Evolutionary conservation across 2,113 vertebrate species (phyloP).

Genomic region (Tachuris rubrigastra): DNA sequence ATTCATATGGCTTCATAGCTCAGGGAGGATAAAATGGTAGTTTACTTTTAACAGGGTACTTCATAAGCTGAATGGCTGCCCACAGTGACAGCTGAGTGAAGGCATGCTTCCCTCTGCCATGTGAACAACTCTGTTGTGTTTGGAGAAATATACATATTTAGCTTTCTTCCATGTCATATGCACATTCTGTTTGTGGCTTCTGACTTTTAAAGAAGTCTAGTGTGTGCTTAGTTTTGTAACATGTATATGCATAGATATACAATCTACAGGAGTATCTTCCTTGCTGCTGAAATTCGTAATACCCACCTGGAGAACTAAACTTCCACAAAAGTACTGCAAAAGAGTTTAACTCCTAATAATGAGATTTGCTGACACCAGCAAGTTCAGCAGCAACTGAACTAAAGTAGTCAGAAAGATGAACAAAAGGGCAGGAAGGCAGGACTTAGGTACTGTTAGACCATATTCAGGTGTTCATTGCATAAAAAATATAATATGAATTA

Average conservation of each 20-base stretch:
- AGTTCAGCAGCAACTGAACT: neutral
- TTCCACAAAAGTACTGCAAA: neutral
- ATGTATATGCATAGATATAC: neutral
- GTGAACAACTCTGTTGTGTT: neutral
- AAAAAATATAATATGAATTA: neutral
- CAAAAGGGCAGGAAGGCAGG: neutral
- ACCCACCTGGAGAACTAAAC: neutral
- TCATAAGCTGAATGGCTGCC: neutral
- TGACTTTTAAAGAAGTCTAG: neutral
- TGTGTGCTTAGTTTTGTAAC: neutral
- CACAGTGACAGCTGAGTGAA: neutral
- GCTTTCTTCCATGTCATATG: neutral
- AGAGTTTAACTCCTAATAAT: neutral
- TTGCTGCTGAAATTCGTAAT: neutral
- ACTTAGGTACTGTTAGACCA: neutral
- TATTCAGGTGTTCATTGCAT: neutral
- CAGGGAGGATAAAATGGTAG: constrained; percentile 6
- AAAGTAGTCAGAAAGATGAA: neutral
- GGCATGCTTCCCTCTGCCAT: neutral
- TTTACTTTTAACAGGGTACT: neutral
- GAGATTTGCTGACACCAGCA: neutral
- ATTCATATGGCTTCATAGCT: constrained; percentile 1
- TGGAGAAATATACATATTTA: neutral
- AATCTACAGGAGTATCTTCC: neutral
- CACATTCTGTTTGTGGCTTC: neutral